Evolutionary conservation across 2,113 vertebrate genomes (phyloP).

Genomic region (Kryptolebias marmoratus): DNA sequence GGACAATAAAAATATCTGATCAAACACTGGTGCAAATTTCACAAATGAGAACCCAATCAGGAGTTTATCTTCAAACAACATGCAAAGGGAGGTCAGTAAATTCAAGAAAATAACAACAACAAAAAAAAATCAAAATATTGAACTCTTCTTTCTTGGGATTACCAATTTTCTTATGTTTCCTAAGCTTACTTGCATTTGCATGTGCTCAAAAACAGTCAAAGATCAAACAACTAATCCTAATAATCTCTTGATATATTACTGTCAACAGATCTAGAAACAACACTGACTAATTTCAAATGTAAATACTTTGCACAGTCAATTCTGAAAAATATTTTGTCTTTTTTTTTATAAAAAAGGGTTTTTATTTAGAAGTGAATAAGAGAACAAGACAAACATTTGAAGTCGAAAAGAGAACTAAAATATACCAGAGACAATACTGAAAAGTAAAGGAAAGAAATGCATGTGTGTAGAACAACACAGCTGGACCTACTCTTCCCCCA

Average conservation of each 20-base stretch:
- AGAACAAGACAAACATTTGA: background rate
- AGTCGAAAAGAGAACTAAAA: background rate
- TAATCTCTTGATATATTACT: background rate
- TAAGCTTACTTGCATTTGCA: background rate
- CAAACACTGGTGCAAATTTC: background rate
- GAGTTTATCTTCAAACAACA: background rate
- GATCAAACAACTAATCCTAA: too few species aligned
- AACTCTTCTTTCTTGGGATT: background rate
- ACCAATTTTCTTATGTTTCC: background rate
- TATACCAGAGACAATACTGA: background rate
- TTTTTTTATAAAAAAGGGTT: too few species aligned
- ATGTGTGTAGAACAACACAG: constrained; percentile 38
- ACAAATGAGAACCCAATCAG: background rate
- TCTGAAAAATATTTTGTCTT: too few species aligned
- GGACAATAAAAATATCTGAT: constrained; percentile 24
- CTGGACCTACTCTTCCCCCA: constrained; percentile 49
- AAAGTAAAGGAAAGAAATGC: background rate
- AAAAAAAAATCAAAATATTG: constrained; percentile 3
- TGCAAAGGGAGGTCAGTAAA: background rate
- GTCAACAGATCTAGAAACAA: background rate
- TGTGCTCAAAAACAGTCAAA: background rate
- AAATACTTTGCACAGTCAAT: too few species aligned
- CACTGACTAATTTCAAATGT: background rate
- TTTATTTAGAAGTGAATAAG: background rate
- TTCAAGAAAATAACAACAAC: background rate